phyloP scores from a whole-genome alignment of 1,140 invertebrate genomes.

The Colletes gigas region DNA sequence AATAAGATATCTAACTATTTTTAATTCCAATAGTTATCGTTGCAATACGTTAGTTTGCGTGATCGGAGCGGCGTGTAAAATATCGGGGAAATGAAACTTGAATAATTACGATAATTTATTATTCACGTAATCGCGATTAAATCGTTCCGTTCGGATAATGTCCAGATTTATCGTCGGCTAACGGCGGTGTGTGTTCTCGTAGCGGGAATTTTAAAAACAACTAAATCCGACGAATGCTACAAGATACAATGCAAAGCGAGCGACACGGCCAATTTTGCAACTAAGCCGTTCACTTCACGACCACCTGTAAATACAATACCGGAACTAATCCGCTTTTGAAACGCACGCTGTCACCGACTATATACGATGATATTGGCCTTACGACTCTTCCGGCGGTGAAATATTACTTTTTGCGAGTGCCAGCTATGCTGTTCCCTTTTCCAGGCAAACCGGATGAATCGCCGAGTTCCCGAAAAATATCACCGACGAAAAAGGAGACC shows the following conservation, averaged over 20 bases:
- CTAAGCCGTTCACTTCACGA: slow-evolving; percentile 60
- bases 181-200: slow-evolving; percentile 9
- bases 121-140: too few relatives aligned
- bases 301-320: slow-evolving; percentile 66
- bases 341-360: slow-evolving; percentile 53
- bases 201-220: slow-evolving; percentile 43
- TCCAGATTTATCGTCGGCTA: slow-evolving; percentile 4
- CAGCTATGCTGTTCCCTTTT: slow-evolving; percentile 7
- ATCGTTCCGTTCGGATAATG: too few relatives aligned
- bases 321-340: slow-evolving; percentile 66
- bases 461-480: slow-evolving; percentile 14
- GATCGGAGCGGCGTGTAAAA: too few relatives aligned
- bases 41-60: too few relatives aligned
- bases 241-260: slow-evolving; percentile 52
- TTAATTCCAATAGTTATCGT: too few relatives aligned
- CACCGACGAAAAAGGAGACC: not conserved
- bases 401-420: slow-evolving; percentile 61
- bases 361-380: slow-evolving; percentile 60
- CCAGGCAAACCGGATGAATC: slow-evolving; percentile 31
- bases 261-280: slow-evolving; percentile 56
- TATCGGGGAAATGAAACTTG: too few relatives aligned
- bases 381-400: slow-evolving; percentile 45
- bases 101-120: too few relatives aligned
- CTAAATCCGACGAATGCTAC: slow-evolving; percentile 28
- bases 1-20: too few relatives aligned